Evolutionary conservation across 2,113 vertebrate species (phyloP).

Genomic region (Xiphophorus couchianus): DNA sequence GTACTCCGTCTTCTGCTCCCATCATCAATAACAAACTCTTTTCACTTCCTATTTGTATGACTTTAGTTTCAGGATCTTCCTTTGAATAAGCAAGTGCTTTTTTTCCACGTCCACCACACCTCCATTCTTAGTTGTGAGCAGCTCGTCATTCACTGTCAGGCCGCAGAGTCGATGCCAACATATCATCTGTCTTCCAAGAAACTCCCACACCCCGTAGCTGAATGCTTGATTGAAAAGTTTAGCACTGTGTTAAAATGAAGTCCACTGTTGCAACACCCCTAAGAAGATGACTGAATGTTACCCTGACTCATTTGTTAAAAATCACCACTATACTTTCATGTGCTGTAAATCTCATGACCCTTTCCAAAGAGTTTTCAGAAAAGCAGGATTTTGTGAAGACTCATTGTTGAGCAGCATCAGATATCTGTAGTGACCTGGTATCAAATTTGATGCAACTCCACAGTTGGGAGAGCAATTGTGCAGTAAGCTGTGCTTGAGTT

Average conservation of each 20-base stretch:
- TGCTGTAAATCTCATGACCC: constrained; percentile 30
- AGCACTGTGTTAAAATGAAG: constrained; percentile 1
- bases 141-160: constrained; percentile 36
- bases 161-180: neutral
- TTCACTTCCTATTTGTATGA: constrained; percentile 23
- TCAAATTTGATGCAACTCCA: constrained; percentile 13
- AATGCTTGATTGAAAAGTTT: constrained; percentile 17
- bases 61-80: constrained; percentile 20
- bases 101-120: constrained; percentile 8
- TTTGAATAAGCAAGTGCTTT: constrained; percentile 25
- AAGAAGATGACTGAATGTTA: constrained; percentile 20
- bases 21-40: neutral
- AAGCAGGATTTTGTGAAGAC: constrained; percentile 1
- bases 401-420: neutral
- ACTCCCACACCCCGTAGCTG: neutral
- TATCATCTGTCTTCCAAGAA: constrained; percentile 1
- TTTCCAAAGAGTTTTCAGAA: constrained; percentile 19
- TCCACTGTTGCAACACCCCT: constrained; percentile 8
- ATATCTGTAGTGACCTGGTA: constrained; percentile 9
- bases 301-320: constrained; percentile 17
- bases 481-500: no score
- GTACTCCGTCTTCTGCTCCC: neutral
- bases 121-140: constrained; percentile 13
- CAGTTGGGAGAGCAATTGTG: neutral
- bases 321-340: constrained; percentile 2